phyloP scores from a whole-genome alignment of 2,797 vertebrate genomes.

The Vipera ursinii region DNA sequence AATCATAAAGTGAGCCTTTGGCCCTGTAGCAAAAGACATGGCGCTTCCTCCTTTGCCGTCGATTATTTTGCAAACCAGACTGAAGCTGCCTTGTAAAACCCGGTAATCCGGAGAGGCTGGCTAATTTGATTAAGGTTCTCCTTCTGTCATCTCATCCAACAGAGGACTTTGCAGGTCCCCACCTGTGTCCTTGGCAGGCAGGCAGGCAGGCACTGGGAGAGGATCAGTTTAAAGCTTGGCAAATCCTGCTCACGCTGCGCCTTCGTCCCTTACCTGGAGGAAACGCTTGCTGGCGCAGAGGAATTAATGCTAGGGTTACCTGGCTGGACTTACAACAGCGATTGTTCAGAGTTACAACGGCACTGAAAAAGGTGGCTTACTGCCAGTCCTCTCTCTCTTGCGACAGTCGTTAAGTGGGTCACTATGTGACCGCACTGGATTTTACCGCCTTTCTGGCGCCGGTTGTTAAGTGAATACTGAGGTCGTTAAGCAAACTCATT shows the following conservation, averaged over 20 bases:
- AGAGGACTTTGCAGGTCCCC: constrained; percentile 3
- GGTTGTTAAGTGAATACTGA: too few relatives aligned
- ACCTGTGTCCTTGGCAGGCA: neutral
- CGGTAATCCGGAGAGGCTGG: constrained; percentile 8
- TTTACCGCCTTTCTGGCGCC: too few relatives aligned
- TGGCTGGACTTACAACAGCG: neutral
- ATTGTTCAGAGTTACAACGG: too few relatives aligned
- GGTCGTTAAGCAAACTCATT: too few relatives aligned
- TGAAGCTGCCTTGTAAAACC: neutral
- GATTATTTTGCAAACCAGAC: neutral
- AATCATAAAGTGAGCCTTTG: neutral
- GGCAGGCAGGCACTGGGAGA: neutral
- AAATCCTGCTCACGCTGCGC: neutral
- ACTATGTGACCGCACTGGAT: too few relatives aligned
- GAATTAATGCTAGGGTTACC: neutral
- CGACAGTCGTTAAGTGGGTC: too few relatives aligned
- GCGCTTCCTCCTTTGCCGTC: neutral
- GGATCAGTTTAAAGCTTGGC: constrained; percentile 23
- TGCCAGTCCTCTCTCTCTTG: too few relatives aligned
- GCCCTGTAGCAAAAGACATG: neutral
- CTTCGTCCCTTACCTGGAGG: too few relatives aligned
- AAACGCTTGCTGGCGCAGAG: neutral
- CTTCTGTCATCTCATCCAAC: neutral
- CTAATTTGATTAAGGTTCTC: constrained; percentile 31
- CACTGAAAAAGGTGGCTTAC: too few relatives aligned